phyloP scores from a whole-genome alignment of 2,888 invertebrate species.

The Andricus curvator region DNA sequence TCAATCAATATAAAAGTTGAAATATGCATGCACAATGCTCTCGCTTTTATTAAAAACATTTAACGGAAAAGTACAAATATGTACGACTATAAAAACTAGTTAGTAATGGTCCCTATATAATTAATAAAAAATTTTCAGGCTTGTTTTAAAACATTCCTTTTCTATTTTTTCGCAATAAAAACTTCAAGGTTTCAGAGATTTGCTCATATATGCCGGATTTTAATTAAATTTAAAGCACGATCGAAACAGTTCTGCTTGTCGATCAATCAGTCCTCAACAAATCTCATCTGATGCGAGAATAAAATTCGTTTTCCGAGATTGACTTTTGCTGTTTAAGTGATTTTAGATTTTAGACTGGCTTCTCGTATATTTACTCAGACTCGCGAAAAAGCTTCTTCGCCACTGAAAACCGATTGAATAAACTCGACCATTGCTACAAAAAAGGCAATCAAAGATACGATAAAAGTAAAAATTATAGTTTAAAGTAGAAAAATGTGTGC shows the following conservation, averaged over 20 bases:
- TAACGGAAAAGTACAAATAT: too few species aligned
- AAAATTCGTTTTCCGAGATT: slow-evolving; percentile 28
- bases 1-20: too few species aligned
- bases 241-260: neutral
- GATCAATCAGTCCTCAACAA: neutral
- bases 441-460: neutral
- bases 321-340: slow-evolving; percentile 13
- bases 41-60: too few species aligned
- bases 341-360: neutral
- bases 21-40: too few species aligned
- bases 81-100: too few species aligned
- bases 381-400: slow-evolving; percentile 9
- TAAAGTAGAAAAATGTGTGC: neutral
- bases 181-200: too few species aligned
- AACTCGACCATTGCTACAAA: neutral
- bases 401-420: slow-evolving; percentile 16
- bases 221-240: slow-evolving; percentile 5
- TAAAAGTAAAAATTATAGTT: neutral
- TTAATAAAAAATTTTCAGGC: too few species aligned
- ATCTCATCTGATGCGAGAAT: neutral
- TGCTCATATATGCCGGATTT: neutral
- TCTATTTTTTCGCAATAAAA: too few species aligned
- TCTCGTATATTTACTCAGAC: slow-evolving; percentile 18
- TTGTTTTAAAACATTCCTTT: too few species aligned
- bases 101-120: too few species aligned